Evolutionary conservation across 2,113 vertebrate species (phyloP).

Genomic region (Protomyctophum bolini): DNA sequence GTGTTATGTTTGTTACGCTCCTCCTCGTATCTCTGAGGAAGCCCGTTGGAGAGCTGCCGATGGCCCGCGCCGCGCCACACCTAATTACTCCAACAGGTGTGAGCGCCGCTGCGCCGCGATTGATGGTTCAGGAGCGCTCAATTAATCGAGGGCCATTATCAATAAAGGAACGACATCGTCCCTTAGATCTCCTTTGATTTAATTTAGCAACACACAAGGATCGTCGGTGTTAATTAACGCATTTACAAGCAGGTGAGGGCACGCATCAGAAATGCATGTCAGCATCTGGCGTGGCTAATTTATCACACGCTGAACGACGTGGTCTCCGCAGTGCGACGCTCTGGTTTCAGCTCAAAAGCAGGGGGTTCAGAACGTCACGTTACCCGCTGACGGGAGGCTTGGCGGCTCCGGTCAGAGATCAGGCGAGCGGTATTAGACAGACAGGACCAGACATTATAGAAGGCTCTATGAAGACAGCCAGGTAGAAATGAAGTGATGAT

Average conservation of each 20-base stretch:
- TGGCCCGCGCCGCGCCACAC: slow-evolving; percentile 43
- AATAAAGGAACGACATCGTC: slow-evolving; percentile 67
- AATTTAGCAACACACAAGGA: slow-evolving; percentile 68
- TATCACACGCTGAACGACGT: slow-evolving; percentile 36
- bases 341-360: slow-evolving; percentile 41
- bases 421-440: slow-evolving; percentile 19
- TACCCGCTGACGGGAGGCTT: slow-evolving; percentile 49
- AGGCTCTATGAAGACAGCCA: neutral
- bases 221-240: slow-evolving; percentile 71
- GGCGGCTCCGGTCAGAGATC: slow-evolving; percentile 40
- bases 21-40: slow-evolving; percentile 13
- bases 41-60: slow-evolving; percentile 28
- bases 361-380: slow-evolving; percentile 48
- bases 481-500: slow-evolving; percentile 32
- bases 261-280: slow-evolving; percentile 65
- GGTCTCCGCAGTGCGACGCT: slow-evolving; percentile 29
- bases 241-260: slow-evolving; percentile 65
- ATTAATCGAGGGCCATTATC: slow-evolving; percentile 72
- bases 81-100: slow-evolving; percentile 70
- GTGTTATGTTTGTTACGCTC: neutral
- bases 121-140: slow-evolving; percentile 63
- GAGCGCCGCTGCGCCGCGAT: slow-evolving; percentile 52
- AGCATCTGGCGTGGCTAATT: slow-evolving; percentile 65
- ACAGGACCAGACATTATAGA: slow-evolving; percentile 23
- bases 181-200: slow-evolving; percentile 64